A percentile compares a stretch with the other conserved stretches of the same genome.
phyloP scores from a whole-genome alignment of 2,113 vertebrate genomes.

The Brachyhypopomus occidentalis region DNA sequence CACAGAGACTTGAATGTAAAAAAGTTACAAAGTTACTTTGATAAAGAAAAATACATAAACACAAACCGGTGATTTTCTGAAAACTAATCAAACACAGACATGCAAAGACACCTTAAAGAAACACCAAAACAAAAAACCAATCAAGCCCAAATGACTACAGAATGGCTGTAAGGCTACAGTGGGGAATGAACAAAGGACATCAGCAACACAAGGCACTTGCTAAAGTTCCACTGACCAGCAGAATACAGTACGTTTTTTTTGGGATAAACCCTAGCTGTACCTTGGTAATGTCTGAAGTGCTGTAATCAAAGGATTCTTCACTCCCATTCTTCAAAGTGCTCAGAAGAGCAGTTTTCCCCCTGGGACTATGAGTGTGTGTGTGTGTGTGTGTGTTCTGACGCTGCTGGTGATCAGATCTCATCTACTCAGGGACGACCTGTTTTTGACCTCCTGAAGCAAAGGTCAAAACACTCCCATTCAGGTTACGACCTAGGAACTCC shows the following conservation, averaged over 20 bases:
- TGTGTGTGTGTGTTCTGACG: neutral
- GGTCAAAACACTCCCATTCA: slow-evolving; percentile 1
- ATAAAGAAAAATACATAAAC: no score
- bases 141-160: no score
- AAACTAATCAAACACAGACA: no score
- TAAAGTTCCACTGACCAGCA: neutral
- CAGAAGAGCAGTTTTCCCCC: neutral
- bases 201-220: no score
- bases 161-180: no score
- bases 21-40: no score
- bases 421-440: slow-evolving; percentile 2
- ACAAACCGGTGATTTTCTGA: neutral
- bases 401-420: slow-evolving; percentile 5
- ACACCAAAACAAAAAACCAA: no score
- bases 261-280: slow-evolving; percentile 7
- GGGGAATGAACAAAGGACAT: neutral
- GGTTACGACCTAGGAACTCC: slow-evolving; percentile 34
- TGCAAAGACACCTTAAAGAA: no score
- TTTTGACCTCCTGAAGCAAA: slow-evolving; percentile 30
- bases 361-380: neutral
- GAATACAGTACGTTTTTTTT: neutral
- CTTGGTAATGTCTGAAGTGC: neutral
- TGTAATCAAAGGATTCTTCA: neutral
- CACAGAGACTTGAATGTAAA: no score
- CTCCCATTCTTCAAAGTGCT: neutral